Conservation (phyloP, 2,888 invertebrate species). For the Cerceris ruficornis region DNA sequence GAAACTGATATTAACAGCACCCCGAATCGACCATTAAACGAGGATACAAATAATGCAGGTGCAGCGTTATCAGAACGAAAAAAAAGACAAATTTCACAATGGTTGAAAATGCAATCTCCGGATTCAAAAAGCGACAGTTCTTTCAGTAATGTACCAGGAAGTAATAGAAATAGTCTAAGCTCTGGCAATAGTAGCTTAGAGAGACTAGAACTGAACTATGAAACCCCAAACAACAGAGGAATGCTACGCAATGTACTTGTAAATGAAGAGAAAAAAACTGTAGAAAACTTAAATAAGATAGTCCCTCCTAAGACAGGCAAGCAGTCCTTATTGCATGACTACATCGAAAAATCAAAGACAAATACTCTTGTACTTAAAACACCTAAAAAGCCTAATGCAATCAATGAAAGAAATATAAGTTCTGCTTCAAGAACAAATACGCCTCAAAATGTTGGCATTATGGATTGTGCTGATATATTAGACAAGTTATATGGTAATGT, state of each 20-base stretch:
- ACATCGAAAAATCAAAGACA: conserved; percentile 22
- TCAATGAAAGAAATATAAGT: conserved; percentile 2
- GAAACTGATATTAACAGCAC: conserved; percentile 9
- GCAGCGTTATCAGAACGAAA: conserved; percentile 70
- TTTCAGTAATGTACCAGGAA: conserved; percentile 68
- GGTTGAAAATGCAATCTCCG: conserved; percentile 72
- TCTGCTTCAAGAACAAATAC: conserved; percentile 16
- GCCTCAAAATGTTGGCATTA: conserved; percentile 48
- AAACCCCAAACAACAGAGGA: conserved; percentile 79
- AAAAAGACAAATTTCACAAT: conserved; percentile 73
- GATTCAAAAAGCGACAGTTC: conserved; percentile 70
- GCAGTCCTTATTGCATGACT: conserved; percentile 22
- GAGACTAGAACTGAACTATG: conserved; percentile 76
- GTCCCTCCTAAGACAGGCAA: neutral
- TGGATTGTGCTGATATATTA: conserved; percentile 76
- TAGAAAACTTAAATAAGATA: conserved; percentile 12
- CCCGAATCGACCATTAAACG: neutral
- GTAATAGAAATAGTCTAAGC: conserved; percentile 66
- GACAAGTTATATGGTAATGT: conserved; percentile 84
- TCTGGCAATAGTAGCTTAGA: conserved; percentile 80
- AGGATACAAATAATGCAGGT: conserved; percentile 11
- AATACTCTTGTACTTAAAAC: conserved; percentile 13
- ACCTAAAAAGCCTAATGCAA: conserved; percentile 10
- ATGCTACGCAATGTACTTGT: conserved; percentile 58
- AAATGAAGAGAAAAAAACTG: conserved; percentile 15